Percentiles rank a stretch among this genome's conserved stretches.
These are phyloP conservation scores for Dryas iulia DNA, from an alignment of 1,140 invertebrate genomes.

Conservation along the genomic window DNA sequence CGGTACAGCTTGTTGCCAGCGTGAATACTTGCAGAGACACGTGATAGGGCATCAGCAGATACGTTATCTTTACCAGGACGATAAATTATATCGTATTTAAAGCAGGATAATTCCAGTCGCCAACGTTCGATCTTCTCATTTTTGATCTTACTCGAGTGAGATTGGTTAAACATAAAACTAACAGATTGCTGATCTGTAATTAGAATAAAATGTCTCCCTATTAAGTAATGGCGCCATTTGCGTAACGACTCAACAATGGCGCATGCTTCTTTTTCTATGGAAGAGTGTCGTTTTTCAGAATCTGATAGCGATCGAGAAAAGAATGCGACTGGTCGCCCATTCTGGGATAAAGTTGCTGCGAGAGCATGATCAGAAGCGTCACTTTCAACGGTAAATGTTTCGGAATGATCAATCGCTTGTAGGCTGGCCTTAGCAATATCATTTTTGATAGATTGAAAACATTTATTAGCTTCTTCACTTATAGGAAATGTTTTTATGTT, in stretches of 20 bases:
- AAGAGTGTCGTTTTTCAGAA: conserved; percentile 24
- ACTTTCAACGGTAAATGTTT: conserved; percentile 54
- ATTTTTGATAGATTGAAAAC: conserved; percentile 18
- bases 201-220: conserved; percentile 32
- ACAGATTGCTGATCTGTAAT: conserved; percentile 31
- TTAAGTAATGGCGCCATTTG: conserved; percentile 31
- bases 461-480: neutral
- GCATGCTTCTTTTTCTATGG: conserved; percentile 39
- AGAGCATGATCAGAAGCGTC: conserved; percentile 68
- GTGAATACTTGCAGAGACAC: conserved; percentile 26
- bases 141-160: conserved; percentile 36
- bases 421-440: conserved; percentile 16
- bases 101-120: conserved; percentile 35
- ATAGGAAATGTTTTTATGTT: conserved; percentile 9
- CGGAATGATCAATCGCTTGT: conserved; percentile 13
- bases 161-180: conserved; percentile 34
- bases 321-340: conserved; percentile 31
- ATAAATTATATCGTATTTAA: conserved; percentile 38
- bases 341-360: conserved; percentile 68
- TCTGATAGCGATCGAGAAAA: conserved; percentile 30
- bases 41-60: conserved; percentile 28
- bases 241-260: conserved; percentile 30
- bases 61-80: conserved; percentile 28
- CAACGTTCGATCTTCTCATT: conserved; percentile 41
- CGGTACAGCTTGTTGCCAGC: neutral